These are phyloP conservation scores for Bombus soroeensis DNA, from an alignment of 1,140 invertebrate species.

Conservation along the genomic window DNA sequence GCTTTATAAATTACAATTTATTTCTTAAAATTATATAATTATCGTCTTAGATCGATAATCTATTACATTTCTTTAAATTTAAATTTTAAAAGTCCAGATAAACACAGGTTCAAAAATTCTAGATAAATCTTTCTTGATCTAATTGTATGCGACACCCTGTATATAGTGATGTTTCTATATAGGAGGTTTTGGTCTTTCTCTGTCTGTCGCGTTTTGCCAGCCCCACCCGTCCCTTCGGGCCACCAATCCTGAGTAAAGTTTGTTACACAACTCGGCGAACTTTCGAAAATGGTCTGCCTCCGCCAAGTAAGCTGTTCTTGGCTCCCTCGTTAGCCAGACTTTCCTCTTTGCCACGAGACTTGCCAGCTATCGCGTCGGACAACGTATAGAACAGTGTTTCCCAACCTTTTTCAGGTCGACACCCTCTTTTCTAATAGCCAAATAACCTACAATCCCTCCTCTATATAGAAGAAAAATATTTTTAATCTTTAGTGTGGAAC, in stretches of 20 bases:
- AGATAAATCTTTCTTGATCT: neutral
- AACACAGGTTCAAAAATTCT: neutral
- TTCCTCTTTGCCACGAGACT: slow-evolving; percentile 70
- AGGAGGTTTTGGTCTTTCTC: slow-evolving; percentile 5
- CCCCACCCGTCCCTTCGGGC: slow-evolving; percentile 77
- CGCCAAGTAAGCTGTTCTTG: slow-evolving; percentile 77
- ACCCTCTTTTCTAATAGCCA: neutral
- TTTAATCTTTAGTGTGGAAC: neutral
- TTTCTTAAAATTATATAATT: no score
- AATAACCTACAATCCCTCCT: neutral
- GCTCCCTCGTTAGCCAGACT: slow-evolving; percentile 73
- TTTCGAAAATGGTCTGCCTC: slow-evolving; percentile 80
- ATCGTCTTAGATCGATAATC: no score
- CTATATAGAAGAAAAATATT: neutral
- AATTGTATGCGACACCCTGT: neutral
- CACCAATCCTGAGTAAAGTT: slow-evolving; percentile 82
- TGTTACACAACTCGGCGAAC: slow-evolving; percentile 82
- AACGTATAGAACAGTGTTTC: slow-evolving; percentile 29
- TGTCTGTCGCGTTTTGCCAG: slow-evolving; percentile 55
- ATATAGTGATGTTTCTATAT: neutral
- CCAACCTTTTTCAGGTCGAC: neutral
- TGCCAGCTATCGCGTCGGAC: slow-evolving; percentile 74
- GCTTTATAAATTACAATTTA: no score
- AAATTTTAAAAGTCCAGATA: no score
- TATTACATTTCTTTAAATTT: no score